A percentile compares a stretch with the other conserved stretches of the same genome.
Conservation (phyloP, 2,888 invertebrate genomes). For the Drosophila nr. perissopoda region DNA sequence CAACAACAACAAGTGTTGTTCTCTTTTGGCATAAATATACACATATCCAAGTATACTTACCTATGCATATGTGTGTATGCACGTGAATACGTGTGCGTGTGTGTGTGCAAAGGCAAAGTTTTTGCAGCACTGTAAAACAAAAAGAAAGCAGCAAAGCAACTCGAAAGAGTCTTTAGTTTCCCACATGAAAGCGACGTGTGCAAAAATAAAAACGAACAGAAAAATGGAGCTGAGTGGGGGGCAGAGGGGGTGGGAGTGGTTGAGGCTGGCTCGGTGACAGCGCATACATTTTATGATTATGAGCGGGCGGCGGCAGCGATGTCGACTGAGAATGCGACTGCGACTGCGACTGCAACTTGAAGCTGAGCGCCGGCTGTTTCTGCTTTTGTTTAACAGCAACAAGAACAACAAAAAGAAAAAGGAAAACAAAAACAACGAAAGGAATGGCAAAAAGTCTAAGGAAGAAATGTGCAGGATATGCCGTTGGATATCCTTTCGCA, state of each 20-base stretch:
- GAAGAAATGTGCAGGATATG: slow-evolving; percentile 30
- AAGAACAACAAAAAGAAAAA: background rate
- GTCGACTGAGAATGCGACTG: background rate
- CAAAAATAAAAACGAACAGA: background rate
- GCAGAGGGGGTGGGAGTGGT: background rate
- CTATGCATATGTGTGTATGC: background rate
- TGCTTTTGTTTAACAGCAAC: slow-evolving; percentile 22
- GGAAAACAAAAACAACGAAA: background rate
- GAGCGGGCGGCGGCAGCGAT: slow-evolving; percentile 38
- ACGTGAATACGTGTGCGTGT: background rate
- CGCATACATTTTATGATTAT: slow-evolving; percentile 78
- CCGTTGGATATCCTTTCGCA: background rate
- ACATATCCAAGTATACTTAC: background rate
- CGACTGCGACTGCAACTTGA: slow-evolving; percentile 11
- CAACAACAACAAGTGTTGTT: slow-evolving; percentile 78
- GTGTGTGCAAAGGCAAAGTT: slow-evolving; percentile 21
- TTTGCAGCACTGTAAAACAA: slow-evolving; percentile 40
- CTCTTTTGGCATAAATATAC: slow-evolving; percentile 8
- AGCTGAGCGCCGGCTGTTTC: slow-evolving; percentile 14
- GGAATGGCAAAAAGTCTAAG: slow-evolving; percentile 23
- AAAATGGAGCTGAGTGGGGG: slow-evolving; percentile 6
- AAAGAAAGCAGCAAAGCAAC: slow-evolving; percentile 2
- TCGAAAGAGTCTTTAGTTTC: background rate
- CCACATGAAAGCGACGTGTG: background rate
- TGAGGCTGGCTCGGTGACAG: slow-evolving; percentile 59